Percentiles rank a stretch among this genome's conserved stretches.
Conservation (phyloP, 2,888 invertebrate genomes). For the Drosophila gaucha region DNA sequence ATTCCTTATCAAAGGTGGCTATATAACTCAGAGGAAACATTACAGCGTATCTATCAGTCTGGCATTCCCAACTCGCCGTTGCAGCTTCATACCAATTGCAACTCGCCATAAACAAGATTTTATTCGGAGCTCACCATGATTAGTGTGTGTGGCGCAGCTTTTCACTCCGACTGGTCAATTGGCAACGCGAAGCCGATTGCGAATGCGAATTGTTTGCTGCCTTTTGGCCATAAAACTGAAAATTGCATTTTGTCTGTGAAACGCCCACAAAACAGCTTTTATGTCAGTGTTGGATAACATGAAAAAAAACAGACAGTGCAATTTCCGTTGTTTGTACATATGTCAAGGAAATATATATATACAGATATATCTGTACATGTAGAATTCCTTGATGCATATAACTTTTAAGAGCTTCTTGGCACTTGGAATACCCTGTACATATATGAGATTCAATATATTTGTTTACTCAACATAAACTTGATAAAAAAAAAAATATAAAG, state of each 20-base stretch:
- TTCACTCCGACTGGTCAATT: constrained; percentile 19
- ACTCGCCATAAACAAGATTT: constrained; percentile 8
- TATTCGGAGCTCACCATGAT: constrained; percentile 33
- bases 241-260: constrained; percentile 43
- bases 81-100: constrained; percentile 3
- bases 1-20: too few relatives aligned
- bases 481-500: too few relatives aligned
- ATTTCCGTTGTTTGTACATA: constrained; percentile 36
- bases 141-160: constrained; percentile 16
- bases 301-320: constrained; percentile 18
- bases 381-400: too few relatives aligned
- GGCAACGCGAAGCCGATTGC: constrained; percentile 1
- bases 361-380: not conserved
- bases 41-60: not conserved
- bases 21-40: too few relatives aligned
- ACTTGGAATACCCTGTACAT: too few relatives aligned
- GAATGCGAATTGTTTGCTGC: constrained; percentile 3
- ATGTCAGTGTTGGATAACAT: constrained; percentile 11
- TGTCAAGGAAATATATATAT: not conserved
- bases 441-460: too few relatives aligned
- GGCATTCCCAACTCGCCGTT: not conserved
- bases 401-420: too few relatives aligned
- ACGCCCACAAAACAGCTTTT: constrained; percentile 28
- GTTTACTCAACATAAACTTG: too few relatives aligned
- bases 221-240: constrained; percentile 30